Percentiles rank a stretch among this genome's conserved stretches.
phyloP scores from a whole-genome alignment of 2,888 invertebrate species.

The Melipona bicolor region DNA sequence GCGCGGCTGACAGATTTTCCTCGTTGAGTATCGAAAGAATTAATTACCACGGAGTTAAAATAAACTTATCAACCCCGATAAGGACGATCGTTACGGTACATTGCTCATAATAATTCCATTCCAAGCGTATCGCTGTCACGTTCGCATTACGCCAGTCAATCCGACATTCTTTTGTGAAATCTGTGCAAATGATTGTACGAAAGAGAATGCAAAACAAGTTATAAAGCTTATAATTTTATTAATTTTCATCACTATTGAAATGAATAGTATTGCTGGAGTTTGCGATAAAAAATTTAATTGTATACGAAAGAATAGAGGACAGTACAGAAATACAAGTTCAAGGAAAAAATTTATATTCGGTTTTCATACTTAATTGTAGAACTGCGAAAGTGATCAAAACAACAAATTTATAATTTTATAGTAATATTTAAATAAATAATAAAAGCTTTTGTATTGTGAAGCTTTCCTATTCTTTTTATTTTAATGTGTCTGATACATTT shows the following conservation, averaged over 20 bases:
- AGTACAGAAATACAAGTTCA: too few species aligned
- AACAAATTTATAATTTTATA: too few species aligned
- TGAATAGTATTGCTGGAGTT: background rate
- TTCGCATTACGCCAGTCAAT: background rate
- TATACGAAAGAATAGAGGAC: background rate
- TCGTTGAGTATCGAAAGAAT: slow-evolving; percentile 23
- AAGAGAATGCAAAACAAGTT: background rate
- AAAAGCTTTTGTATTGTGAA: too few species aligned
- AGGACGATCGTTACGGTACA: slow-evolving; percentile 27
- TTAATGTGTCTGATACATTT: too few species aligned
- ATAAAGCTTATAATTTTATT: background rate
- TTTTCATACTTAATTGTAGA: background rate
- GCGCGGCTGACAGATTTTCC: slow-evolving; percentile 15
- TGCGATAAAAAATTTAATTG: background rate
- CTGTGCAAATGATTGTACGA: background rate
- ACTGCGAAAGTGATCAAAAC: too few species aligned
- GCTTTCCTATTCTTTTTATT: too few species aligned
- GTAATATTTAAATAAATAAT: too few species aligned
- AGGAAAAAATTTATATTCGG: background rate
- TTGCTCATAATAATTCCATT: slow-evolving; percentile 51
- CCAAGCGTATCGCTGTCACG: slow-evolving; percentile 34
- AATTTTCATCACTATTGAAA: background rate
- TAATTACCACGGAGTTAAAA: slow-evolving; percentile 52
- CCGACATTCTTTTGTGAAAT: background rate
- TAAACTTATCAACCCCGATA: slow-evolving; percentile 49